phyloP scores from a whole-genome alignment of 2,797 vertebrate species.

The Mus spretus region DNA sequence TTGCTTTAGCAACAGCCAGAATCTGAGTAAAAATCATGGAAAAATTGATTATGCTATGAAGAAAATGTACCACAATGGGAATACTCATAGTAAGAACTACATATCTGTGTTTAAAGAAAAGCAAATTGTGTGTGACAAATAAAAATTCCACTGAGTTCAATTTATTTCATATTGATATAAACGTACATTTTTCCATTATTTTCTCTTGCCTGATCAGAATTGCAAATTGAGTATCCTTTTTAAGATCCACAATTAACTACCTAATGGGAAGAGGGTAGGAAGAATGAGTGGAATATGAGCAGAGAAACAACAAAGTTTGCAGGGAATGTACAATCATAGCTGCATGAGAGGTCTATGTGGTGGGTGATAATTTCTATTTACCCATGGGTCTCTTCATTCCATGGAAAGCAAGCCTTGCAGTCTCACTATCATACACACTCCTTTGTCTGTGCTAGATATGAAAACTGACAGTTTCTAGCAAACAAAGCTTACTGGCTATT shows the following conservation, averaged over 20 bases:
- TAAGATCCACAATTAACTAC: constrained; percentile 64
- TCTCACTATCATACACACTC: not conserved
- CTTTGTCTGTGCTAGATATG: not conserved
- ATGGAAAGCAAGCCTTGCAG: not conserved
- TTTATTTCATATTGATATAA: constrained; percentile 4
- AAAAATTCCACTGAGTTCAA: not conserved
- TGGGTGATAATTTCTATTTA: constrained; percentile 12
- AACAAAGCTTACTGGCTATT: not conserved
- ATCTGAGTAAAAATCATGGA: not conserved
- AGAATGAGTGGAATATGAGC: not conserved
- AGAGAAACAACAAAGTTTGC: not conserved
- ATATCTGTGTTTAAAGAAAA: not conserved
- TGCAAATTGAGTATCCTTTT: constrained; percentile 40
- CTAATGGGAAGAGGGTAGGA: not conserved
- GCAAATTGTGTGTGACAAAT: not conserved
- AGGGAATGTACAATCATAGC: constrained; percentile 25
- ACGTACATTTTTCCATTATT: constrained; percentile 49
- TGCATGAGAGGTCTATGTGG: not conserved
- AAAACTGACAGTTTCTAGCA: not conserved
- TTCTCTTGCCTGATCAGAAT: constrained; percentile 19
- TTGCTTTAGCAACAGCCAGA: not conserved
- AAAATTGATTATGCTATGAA: not conserved
- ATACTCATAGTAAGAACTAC: not conserved
- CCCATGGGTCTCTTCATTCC: not conserved
- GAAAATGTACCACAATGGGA: rapidly evolving